These are phyloP conservation scores for Agrotis clavis DNA, from an alignment of 2,888 invertebrate species.

Conservation along the genomic window DNA sequence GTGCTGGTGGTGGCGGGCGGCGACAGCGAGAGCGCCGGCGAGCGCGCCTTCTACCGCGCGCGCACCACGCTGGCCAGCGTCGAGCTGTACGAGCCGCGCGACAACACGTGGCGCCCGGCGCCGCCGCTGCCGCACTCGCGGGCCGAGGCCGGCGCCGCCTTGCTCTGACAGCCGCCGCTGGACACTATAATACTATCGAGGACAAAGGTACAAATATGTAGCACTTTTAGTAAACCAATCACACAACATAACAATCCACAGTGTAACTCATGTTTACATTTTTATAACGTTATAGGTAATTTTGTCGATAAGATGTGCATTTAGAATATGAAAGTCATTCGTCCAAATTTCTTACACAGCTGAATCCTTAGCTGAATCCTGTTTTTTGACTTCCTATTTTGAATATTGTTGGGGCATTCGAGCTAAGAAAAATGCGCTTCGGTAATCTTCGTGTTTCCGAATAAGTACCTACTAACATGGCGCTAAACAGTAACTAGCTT, in stretches of 20 bases:
- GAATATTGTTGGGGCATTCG: background rate
- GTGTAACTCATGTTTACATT: slow-evolving; percentile 41
- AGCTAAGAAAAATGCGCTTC: slow-evolving; percentile 1
- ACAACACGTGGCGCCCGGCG: slow-evolving; percentile 94
- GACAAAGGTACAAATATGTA: slow-evolving; percentile 52
- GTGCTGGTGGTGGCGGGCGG: slow-evolving; percentile 96
- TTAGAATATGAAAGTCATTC: slow-evolving; percentile 28
- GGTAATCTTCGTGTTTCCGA: background rate
- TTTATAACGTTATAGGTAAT: slow-evolving; percentile 31
- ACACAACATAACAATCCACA: slow-evolving; percentile 19
- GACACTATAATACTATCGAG: slow-evolving; percentile 23
- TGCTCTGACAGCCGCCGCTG: slow-evolving; percentile 90
- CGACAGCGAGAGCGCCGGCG: slow-evolving; percentile 94
- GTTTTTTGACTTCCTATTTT: background rate
- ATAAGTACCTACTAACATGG: background rate
- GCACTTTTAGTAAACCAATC: slow-evolving; percentile 29
- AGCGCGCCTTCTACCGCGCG: slow-evolving; percentile 94
- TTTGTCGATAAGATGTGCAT: slow-evolving; percentile 18
- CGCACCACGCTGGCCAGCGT: slow-evolving; percentile 96
- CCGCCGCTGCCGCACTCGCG: slow-evolving; percentile 95
- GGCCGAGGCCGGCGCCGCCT: slow-evolving; percentile 96
- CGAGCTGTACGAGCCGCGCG: slow-evolving; percentile 96
- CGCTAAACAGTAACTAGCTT: background rate
- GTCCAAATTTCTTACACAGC: slow-evolving; percentile 39
- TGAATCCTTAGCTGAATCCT: background rate